Percentiles rank a stretch among this genome's conserved stretches.
phyloP scores from a whole-genome alignment of 2,888 invertebrate species.

The Xanthostigma xanthostigma region DNA sequence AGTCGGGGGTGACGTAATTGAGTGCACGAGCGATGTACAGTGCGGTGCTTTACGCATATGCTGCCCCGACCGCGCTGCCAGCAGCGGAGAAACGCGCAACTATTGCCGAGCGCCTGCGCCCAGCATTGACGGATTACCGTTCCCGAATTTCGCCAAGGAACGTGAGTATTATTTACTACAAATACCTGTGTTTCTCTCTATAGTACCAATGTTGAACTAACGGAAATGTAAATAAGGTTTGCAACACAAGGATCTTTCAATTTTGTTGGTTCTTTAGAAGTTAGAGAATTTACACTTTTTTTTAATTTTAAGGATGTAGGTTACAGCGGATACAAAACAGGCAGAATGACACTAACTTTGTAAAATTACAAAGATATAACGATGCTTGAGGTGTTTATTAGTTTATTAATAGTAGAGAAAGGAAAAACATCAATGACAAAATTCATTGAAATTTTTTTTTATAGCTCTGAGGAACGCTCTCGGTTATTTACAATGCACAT shows the following conservation, averaged over 20 bases:
- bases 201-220: background rate
- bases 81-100: constrained; percentile 9
- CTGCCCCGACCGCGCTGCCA: constrained; percentile 41
- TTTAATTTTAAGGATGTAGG: constrained; percentile 23
- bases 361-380: constrained; percentile 23
- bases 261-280: no score
- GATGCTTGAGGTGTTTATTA: constrained; percentile 24
- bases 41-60: constrained; percentile 58
- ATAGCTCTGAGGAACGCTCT: no score
- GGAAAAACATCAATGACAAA: no score
- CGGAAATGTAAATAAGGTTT: constrained; percentile 1
- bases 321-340: no score
- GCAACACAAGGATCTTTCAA: background rate
- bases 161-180: constrained; percentile 31
- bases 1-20: constrained; percentile 37
- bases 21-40: constrained; percentile 50
- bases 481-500: constrained; percentile 59
- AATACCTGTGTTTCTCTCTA: background rate
- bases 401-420: no score
- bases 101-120: constrained; percentile 59
- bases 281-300: no score
- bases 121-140: constrained; percentile 44
- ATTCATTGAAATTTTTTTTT: no score
- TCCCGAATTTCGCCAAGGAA: constrained; percentile 44
- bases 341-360: no score